These are phyloP conservation scores for Epinephelus coioides DNA, from an alignment of 2,797 vertebrate species.

Conservation along the genomic window DNA sequence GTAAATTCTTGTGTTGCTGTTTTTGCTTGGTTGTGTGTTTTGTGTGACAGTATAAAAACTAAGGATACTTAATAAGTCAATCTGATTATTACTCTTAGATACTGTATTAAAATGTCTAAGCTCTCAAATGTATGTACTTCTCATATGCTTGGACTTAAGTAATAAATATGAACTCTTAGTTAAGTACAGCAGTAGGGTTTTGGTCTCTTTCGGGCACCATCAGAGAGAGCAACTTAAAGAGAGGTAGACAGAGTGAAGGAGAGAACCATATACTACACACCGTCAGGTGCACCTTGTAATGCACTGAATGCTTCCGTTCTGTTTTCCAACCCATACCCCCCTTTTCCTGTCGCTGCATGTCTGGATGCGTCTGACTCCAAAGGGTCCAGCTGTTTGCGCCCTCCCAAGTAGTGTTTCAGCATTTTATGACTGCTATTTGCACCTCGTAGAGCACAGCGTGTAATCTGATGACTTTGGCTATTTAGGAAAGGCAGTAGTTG, in stretches of 20 bases:
- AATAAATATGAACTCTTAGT: slow-evolving; percentile 10
- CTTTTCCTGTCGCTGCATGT: slow-evolving; percentile 81
- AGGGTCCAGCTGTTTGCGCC: slow-evolving; percentile 86
- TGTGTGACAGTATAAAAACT: slow-evolving; percentile 10
- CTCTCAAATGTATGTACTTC: background rate
- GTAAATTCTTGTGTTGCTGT: background rate
- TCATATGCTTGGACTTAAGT: background rate
- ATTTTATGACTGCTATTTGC: slow-evolving; percentile 87
- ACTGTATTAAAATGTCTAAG: background rate
- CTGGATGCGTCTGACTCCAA: slow-evolving; percentile 82
- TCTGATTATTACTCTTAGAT: background rate
- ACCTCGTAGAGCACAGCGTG: slow-evolving; percentile 80
- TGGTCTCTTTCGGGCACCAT: background rate
- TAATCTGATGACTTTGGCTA: slow-evolving; percentile 86
- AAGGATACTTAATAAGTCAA: background rate
- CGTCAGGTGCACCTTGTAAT: slow-evolving; percentile 80
- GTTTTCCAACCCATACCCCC: slow-evolving; percentile 57
- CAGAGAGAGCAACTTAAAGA: slow-evolving; percentile 8
- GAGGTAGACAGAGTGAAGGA: slow-evolving; percentile 20
- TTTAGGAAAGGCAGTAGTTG: slow-evolving; percentile 75
- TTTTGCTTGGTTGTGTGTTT: slow-evolving; percentile 4
- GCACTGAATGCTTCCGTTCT: slow-evolving; percentile 67
- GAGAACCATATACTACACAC: slow-evolving; percentile 25
- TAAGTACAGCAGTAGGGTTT: background rate
- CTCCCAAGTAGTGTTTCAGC: slow-evolving; percentile 86